Evolutionary conservation across 2,113 vertebrate species (phyloP).

Genomic region (Tragulus kanchil): DNA sequence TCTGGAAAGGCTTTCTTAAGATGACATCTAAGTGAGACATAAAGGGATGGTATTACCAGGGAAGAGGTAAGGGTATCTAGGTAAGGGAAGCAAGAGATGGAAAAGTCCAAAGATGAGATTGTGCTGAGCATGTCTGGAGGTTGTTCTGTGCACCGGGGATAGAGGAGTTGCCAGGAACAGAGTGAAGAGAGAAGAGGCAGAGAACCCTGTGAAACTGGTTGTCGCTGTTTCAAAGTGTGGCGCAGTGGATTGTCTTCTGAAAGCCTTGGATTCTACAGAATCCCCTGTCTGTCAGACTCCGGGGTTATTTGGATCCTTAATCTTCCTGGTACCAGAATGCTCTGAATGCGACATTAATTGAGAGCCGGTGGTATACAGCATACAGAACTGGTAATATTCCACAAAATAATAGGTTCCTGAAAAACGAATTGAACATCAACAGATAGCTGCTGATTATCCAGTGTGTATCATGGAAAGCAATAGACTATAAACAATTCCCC

Average conservation of each 20-base stretch:
- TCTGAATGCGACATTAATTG: neutral
- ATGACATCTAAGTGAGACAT: neutral
- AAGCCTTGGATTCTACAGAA: neutral
- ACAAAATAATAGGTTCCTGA: neutral
- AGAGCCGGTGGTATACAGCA: neutral
- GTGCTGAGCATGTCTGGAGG: neutral
- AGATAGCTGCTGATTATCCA: neutral
- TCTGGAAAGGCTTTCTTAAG: neutral
- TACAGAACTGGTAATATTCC: neutral
- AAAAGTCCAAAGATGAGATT: neutral
- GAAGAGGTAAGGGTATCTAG: neutral
- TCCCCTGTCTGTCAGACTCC: neutral
- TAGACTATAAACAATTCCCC: neutral
- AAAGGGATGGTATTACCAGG: neutral
- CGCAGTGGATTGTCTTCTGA: neutral
- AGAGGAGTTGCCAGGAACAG: neutral
- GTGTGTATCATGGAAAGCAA: neutral
- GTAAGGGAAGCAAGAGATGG: neutral
- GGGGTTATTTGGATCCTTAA: neutral
- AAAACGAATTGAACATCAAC: constrained; percentile 26
- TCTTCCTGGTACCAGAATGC: neutral
- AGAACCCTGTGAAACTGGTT: neutral
- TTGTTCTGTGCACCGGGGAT: neutral
- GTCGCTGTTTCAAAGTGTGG: neutral
- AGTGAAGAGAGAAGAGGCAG: neutral